Conservation (phyloP, 1,140 invertebrate genomes). For the Pygmarrhopalites habei region DNA sequence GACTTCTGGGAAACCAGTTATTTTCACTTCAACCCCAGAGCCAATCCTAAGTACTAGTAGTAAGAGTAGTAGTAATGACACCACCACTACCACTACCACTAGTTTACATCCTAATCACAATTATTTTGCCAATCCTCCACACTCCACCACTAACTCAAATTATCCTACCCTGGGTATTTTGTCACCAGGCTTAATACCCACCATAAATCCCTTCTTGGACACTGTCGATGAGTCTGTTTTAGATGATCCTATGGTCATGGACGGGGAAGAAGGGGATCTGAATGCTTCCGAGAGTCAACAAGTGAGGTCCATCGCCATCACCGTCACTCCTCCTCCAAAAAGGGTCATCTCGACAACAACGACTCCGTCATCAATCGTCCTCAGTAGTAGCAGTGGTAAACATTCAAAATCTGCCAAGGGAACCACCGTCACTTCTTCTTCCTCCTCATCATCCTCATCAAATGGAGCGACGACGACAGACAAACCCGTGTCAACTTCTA, state of each 20-base stretch:
- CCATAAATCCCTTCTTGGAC: slow-evolving; percentile 13
- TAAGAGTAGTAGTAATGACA: too few species aligned
- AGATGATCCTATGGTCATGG: background rate
- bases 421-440: background rate
- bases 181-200: background rate
- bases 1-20: slow-evolving; percentile 1
- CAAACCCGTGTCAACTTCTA: background rate
- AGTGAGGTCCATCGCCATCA: slow-evolving; percentile 34
- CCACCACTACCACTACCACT: slow-evolving; percentile 7
- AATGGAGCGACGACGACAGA: background rate
- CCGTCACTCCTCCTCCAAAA: slow-evolving; percentile 30
- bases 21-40: background rate
- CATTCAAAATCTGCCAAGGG: background rate
- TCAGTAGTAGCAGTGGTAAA: background rate
- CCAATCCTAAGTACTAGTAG: too few species aligned
- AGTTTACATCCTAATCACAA: slow-evolving; percentile 34
- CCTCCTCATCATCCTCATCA: background rate
- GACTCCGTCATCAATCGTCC: background rate
- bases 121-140: slow-evolving; percentile 11
- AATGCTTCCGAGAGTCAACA: slow-evolving; percentile 19
- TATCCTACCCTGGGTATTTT: background rate
- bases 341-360: background rate
- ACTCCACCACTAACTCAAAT: background rate
- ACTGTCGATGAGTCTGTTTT: slow-evolving; percentile 13
- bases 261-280: slow-evolving; percentile 20